Conservation (phyloP, 2,888 invertebrate genomes). For the Brenthis ino region DNA sequence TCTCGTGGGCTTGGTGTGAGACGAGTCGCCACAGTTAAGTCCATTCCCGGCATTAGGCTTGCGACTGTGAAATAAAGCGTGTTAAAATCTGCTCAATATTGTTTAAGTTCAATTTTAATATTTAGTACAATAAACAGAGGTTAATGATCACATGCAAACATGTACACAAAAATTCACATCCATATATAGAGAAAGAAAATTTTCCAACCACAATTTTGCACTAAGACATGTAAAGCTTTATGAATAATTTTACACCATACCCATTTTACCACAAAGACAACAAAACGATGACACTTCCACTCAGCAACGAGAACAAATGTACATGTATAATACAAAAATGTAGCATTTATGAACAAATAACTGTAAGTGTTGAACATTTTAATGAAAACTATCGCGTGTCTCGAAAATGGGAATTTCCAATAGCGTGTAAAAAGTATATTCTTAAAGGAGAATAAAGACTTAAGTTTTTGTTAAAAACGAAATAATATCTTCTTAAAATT, state of each 20-base stretch:
- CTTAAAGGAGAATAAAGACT: not conserved
- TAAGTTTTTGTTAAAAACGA: not conserved
- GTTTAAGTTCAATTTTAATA: not conserved
- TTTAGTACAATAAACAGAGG: constrained; percentile 6
- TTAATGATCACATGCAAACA: constrained; percentile 18
- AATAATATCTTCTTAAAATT: not conserved
- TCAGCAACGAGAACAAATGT: constrained; percentile 28
- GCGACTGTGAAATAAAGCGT: constrained; percentile 64
- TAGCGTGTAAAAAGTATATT: not conserved
- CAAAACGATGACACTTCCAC: constrained; percentile 29
- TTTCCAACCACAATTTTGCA: constrained; percentile 12
- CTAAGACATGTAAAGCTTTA: constrained; percentile 31
- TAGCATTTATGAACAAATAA: constrained; percentile 26
- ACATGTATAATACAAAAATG: constrained; percentile 22
- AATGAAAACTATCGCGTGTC: constrained; percentile 30
- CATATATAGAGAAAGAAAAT: constrained; percentile 7
- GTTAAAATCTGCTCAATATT: not conserved
- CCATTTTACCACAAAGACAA: constrained; percentile 28
- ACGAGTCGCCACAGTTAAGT: constrained; percentile 84
- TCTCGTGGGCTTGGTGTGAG: constrained; percentile 86
- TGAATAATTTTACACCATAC: constrained; percentile 28
- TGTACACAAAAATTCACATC: constrained; percentile 9
- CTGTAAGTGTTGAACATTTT: constrained; percentile 22
- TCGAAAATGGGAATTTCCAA: not conserved
- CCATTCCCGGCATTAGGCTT: constrained; percentile 80